phyloP scores from a whole-genome alignment of 92 coral and sea anemone genomes.

The Porites cylindrica region DNA sequence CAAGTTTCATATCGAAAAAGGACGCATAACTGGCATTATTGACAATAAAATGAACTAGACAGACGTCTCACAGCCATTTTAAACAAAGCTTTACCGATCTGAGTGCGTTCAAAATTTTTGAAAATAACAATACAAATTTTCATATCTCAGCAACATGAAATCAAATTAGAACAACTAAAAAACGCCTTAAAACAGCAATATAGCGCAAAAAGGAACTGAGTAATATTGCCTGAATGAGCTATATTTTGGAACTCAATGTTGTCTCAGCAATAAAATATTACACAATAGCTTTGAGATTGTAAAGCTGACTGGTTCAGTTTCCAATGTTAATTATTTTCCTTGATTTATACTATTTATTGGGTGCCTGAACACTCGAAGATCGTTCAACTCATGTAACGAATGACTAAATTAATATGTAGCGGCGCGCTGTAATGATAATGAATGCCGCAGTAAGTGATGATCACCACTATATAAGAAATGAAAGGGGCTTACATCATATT shows the following conservation, averaged over 20 bases:
- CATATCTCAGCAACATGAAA: background rate
- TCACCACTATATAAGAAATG: background rate
- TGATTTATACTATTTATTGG: too few relatives aligned
- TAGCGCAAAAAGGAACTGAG: background rate
- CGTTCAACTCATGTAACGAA: too few relatives aligned
- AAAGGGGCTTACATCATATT: too few relatives aligned
- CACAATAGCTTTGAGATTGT: background rate
- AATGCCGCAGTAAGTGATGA: background rate
- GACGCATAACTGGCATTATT: too few relatives aligned
- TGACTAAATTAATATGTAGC: too few relatives aligned
- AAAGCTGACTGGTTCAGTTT: background rate
- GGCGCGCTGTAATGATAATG: background rate
- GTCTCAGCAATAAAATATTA: background rate
- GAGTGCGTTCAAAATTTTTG: too few relatives aligned
- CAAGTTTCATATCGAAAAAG: too few relatives aligned
- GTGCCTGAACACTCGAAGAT: too few relatives aligned
- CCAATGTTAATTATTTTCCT: background rate
- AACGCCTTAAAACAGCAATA: background rate
- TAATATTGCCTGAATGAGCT: background rate
- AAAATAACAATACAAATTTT: too few relatives aligned
- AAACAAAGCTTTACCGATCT: too few relatives aligned
- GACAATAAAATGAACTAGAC: too few relatives aligned
- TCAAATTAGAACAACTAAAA: background rate
- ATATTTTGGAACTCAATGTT: background rate
- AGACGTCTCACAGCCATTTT: too few relatives aligned